These are phyloP conservation scores for Colius striatus DNA, from an alignment of 2,113 vertebrate genomes.

Conservation along the genomic window DNA sequence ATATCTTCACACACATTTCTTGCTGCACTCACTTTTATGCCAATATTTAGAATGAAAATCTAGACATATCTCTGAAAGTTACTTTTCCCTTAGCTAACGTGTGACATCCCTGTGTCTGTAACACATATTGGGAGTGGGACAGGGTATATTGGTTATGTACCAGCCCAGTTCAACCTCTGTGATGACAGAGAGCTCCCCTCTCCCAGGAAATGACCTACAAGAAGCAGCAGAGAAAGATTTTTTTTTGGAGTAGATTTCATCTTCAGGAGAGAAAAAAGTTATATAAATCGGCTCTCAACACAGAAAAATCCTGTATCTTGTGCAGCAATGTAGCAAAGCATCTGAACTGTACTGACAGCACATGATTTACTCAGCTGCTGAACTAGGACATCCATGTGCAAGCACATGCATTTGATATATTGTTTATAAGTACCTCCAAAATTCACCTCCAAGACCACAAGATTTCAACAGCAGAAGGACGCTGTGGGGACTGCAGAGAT, in stretches of 20 bases:
- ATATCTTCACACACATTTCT: background rate
- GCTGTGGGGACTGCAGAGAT: background rate
- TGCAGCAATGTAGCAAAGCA: background rate
- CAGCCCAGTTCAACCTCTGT: background rate
- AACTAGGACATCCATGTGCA: background rate
- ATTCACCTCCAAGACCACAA: background rate
- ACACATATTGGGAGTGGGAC: background rate
- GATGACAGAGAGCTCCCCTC: background rate
- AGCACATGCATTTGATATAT: background rate
- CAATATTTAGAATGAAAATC: background rate
- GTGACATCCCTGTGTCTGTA: background rate
- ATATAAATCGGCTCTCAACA: background rate
- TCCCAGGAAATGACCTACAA: background rate
- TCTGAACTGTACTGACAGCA: background rate
- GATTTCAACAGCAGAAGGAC: background rate
- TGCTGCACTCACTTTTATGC: background rate
- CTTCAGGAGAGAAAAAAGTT: background rate
- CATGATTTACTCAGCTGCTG: background rate
- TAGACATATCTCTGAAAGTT: background rate
- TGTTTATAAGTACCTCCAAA: background rate
- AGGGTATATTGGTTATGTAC: background rate
- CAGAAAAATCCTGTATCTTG: background rate
- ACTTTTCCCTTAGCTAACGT: fast-evolving
- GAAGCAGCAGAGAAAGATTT: background rate
- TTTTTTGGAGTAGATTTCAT: background rate